Evolutionary conservation across 2,888 invertebrate species (phyloP), one percentile per base, ranked within the genome.

Genomic region (Diplolepis rosae): DNA sequence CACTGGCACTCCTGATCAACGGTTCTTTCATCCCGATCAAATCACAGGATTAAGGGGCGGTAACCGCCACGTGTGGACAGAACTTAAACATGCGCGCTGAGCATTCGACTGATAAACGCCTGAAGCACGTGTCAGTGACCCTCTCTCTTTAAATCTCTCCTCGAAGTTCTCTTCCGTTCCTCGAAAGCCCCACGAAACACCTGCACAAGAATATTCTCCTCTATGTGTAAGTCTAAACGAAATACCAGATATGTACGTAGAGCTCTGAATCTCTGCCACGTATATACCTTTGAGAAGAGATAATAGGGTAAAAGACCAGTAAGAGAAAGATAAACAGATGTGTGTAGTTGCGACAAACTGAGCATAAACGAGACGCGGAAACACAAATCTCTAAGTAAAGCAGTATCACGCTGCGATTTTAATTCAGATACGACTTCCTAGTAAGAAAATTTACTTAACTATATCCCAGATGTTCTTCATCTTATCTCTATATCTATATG

Each of bases 121-220:
- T 77, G 79, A 80, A 78, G 83, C 82, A 82, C 80, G 80, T 84
- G 84, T 85, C 84, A 85, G 80, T 85, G 84, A 83, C 84, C 84
- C 79, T 74, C 71, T 70, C 73, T 32, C 69, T 35, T 24, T 15
- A 61, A 45, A 39, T 30, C n/a, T n/a, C 54, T 24, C 45, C 65
- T 13, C 7, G 30, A 68, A 45, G 68, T 61, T 67, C 52, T 32
- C 70, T 45, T 45, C 39, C 65, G 24, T 45, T n/a, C 50, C 2
- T 32, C 65, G 52, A 4, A 4, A 27, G 4, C 30, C 11, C n/a
- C 9, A 9, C 1, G 11, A n/a, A 61, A 61, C 32, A 61, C 61
- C 61, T 61, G 61, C 45, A 7, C 45, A 45, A 45, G 45, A 42
- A 32, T 32, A 32, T 32, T 9, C 11, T 32, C 32, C 11, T 32